Conservation (phyloP, 2,797 vertebrate species). For the Diglossa cyanea region DNA sequence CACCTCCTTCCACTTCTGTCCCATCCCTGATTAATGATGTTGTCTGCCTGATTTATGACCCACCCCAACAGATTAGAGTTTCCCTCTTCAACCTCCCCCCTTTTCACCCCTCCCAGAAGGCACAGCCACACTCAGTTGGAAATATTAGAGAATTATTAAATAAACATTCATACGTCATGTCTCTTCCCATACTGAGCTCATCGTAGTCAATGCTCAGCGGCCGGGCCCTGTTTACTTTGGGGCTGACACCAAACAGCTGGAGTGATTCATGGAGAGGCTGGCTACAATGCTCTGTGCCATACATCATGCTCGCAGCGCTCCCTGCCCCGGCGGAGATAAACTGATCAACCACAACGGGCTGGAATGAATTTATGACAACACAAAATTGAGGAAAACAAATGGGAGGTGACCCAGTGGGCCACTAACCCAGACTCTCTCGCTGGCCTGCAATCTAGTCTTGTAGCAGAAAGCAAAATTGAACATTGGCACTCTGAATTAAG, state of each 20-base stretch:
- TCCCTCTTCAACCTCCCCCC: constrained; percentile 77
- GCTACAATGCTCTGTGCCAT: constrained; percentile 85
- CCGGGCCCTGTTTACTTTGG: constrained; percentile 80
- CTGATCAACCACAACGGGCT: constrained; percentile 84
- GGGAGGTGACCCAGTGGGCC: constrained; percentile 83
- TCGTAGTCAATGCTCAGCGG: constrained; percentile 78
- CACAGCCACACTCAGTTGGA: constrained; percentile 77
- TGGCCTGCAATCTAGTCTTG: constrained; percentile 82
- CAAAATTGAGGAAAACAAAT: constrained; percentile 88
- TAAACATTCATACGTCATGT: constrained; percentile 88
- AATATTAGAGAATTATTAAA: constrained; percentile 91
- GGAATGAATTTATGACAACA: constrained; percentile 92
- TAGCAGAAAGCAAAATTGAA: constrained; percentile 83
- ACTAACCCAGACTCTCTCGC: constrained; percentile 77
- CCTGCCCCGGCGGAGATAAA: constrained; percentile 81
- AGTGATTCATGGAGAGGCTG: constrained; percentile 89
- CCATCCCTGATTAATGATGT: constrained; percentile 88
- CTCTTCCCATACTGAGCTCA: constrained; percentile 82
- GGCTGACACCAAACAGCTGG: constrained; percentile 88
- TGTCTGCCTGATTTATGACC: constrained; percentile 89
- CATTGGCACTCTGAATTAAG: constrained; percentile 81
- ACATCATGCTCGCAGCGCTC: constrained; percentile 82
- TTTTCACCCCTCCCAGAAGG: constrained; percentile 60
- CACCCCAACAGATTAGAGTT: constrained; percentile 80
- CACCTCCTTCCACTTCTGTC: constrained; percentile 74